Conservation (phyloP, 2,113 vertebrate genomes). For the Neodontobutis hainanensis region DNA sequence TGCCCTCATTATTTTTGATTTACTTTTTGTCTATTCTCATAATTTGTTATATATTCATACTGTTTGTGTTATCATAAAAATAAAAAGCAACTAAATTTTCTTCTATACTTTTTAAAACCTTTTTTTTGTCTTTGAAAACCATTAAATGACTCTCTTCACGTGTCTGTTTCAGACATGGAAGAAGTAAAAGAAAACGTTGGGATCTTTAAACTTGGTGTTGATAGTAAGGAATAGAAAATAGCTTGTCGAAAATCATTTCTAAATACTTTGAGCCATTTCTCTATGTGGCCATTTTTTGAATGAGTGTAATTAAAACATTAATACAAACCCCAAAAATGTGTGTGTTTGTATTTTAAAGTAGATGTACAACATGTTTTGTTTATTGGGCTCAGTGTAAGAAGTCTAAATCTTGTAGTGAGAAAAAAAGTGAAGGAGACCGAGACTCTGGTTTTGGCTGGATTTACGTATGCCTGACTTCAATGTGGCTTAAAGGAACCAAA, state of each 20-base stretch:
- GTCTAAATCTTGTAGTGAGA: slow-evolving; percentile 57
- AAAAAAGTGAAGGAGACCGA: slow-evolving; percentile 56
- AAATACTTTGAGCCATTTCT: slow-evolving; percentile 66
- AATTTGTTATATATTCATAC: too few species aligned
- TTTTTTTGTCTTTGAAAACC: background rate
- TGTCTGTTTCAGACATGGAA: slow-evolving; percentile 62
- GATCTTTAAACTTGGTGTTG: slow-evolving; percentile 59
- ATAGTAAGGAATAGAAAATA: slow-evolving; percentile 63
- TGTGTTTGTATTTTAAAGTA: slow-evolving; percentile 74
- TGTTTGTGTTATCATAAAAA: too few species aligned
- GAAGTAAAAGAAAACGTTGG: slow-evolving; percentile 34
- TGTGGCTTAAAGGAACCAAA: slow-evolving; percentile 62
- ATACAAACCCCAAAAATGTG: slow-evolving; percentile 80
- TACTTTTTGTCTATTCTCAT: too few species aligned
- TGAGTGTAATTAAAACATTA: slow-evolving; percentile 69
- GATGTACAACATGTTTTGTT: slow-evolving; percentile 64
- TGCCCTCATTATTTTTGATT: too few species aligned
- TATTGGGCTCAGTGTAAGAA: slow-evolving; percentile 48
- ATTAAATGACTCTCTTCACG: slow-evolving; percentile 11
- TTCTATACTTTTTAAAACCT: too few species aligned
- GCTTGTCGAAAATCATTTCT: slow-evolving; percentile 59
- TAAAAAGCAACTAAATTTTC: too few species aligned
- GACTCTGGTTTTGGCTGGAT: slow-evolving; percentile 69
- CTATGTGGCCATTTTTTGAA: slow-evolving; percentile 15
- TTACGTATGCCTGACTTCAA: slow-evolving; percentile 60